Percentiles rank a stretch among this genome's conserved stretches.
Evolutionary conservation across 2,888 invertebrate genomes (phyloP).

Genomic region (Eutolmus rufibarbis): DNA sequence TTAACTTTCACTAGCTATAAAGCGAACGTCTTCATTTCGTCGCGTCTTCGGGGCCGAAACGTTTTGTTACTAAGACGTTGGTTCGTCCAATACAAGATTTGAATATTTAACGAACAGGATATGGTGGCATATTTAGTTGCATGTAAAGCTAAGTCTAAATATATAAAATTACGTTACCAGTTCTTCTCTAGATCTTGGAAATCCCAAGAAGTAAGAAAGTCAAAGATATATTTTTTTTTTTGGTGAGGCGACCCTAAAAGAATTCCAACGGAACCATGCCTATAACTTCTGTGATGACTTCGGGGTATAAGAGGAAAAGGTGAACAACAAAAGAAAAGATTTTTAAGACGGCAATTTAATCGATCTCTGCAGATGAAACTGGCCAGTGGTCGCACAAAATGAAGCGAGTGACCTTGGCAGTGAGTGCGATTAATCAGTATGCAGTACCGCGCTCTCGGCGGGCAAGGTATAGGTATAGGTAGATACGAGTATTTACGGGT

Average conservation of each 20-base stretch:
- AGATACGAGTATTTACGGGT: background rate
- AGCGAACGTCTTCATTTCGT: background rate
- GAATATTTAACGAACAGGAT: constrained; percentile 23
- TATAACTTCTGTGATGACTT: background rate
- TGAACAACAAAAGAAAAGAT: background rate
- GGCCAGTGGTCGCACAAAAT: constrained; percentile 13
- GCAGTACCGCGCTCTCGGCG: constrained; percentile 6
- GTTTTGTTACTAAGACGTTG: background rate
- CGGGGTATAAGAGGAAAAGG: background rate
- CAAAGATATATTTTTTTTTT: background rate
- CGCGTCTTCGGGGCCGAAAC: background rate
- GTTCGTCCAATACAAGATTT: background rate
- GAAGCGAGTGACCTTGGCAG: constrained; percentile 46
- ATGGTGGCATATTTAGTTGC: background rate
- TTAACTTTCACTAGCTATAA: constrained; percentile 16
- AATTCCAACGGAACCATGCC: constrained; percentile 21
- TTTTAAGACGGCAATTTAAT: background rate
- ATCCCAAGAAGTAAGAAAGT: background rate
- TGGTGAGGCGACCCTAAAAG: background rate
- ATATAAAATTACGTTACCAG: constrained; percentile 30
- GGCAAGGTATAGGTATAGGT: background rate
- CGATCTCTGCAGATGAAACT: background rate
- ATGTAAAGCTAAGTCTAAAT: background rate
- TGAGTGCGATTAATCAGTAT: constrained; percentile 41
- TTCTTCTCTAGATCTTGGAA: constrained; percentile 20